Base-by-base conservation (phyloP, 2,888 invertebrate species). In the Labia minor region DNA sequence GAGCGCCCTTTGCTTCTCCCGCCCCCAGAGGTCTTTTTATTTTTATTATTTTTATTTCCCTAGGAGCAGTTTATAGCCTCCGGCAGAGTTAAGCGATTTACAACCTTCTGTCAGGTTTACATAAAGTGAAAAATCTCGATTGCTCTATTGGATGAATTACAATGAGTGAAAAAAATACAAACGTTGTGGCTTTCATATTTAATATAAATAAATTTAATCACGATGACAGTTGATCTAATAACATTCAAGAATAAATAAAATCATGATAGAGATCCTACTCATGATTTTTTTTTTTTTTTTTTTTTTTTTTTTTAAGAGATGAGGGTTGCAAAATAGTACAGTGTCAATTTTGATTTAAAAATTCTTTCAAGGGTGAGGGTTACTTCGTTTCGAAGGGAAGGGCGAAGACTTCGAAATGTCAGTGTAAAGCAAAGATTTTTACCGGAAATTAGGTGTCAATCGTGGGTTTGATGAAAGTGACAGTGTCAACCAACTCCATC, bases 11-110 rank as follows among this genome's bases (percentile, higher is more conserved):
- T 11, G n/a, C 14, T 49, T 16, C 49, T 2, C 49, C 16, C n/a
- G n/a, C 49, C 49, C 49, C 49, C n/a, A 14, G 14, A 14, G 49
- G 4, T 14, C n/a, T 49, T 49, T 49, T 49, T 49, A 49, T 49
- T 49, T 49, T 49, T 49, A 49, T 49, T 49, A 49, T 49, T 49
- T 49, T 49, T 49, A 49, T 49, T 49, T 49, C 49, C 49, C 49
- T 16, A 49, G 49, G 49, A 49, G 49, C 49, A 49, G 49, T 49
- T 49, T 49, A 49, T 49, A 49, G 49, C 49, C 49, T 49, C 49
- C 49, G 49, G 49, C 49, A 49, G 2, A 49, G 49, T 49, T 49
- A 49, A 49, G 49, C 49, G 49, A 49, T 49, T 49, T 49, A 49
- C 49, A 49, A 49, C 49, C 49, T 49, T 49, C 49, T 49, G 49